These are phyloP conservation scores for Graphium colonna DNA, from an alignment of 2,888 invertebrate genomes.

Conservation along the genomic window DNA sequence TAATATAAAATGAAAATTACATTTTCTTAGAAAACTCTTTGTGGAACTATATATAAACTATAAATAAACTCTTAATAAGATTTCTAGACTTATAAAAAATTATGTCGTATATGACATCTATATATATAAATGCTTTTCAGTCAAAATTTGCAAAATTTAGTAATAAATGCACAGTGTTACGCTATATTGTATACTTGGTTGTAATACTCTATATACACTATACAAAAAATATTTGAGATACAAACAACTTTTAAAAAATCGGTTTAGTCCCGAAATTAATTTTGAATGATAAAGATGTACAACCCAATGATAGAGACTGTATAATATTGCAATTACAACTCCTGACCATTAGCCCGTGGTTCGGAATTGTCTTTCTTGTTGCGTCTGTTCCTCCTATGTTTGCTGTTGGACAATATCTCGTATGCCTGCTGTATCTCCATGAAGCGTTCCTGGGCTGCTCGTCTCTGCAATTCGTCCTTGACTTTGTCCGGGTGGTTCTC, in stretches of 20 bases:
- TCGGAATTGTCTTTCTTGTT: conserved; percentile 85
- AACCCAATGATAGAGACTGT: not conserved
- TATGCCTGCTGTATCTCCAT: conserved; percentile 97
- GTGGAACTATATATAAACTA: not conserved
- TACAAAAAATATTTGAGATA: not conserved
- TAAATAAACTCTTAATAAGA: not conserved
- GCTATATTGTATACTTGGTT: not conserved
- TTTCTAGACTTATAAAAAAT: not conserved
- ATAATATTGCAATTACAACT: conserved; percentile 19
- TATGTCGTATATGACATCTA: not conserved
- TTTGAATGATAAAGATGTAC: not conserved
- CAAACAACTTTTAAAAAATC: not conserved
- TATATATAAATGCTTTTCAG: conserved; percentile 9
- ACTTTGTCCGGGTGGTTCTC: conserved; percentile 96
- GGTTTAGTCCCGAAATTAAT: not conserved
- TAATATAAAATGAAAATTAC: not conserved
- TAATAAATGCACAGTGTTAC: not conserved
- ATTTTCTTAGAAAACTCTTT: not conserved
- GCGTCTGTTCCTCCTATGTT: conserved; percentile 85
- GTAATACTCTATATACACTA: too few species aligned
- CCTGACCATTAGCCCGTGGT: conserved; percentile 28
- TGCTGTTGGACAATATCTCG: conserved; percentile 91
- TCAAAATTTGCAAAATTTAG: not conserved
- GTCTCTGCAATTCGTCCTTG: conserved; percentile 84
- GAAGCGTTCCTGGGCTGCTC: conserved; percentile 90